Percentiles rank a stretch among this genome's conserved stretches.
These are phyloP conservation scores for Bostrychus sinensis DNA, from an alignment of 2,113 vertebrate species.

Conservation along the genomic window DNA sequence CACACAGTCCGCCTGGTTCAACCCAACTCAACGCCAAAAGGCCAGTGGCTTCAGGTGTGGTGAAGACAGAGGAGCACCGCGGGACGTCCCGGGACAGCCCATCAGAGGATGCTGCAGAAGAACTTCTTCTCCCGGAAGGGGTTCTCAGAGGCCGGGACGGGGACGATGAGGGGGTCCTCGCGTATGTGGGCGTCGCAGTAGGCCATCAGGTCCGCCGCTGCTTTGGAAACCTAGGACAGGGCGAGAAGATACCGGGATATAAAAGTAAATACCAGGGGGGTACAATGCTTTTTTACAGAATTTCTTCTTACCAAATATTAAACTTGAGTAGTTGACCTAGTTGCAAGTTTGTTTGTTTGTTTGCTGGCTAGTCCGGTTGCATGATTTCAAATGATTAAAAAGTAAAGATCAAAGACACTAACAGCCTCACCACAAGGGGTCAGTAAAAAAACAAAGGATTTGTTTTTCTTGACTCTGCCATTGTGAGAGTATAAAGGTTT, in stretches of 20 bases:
- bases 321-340: too few relatives aligned
- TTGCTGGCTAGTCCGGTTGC: too few relatives aligned
- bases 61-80: constrained; percentile 73
- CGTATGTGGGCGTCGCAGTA: constrained; percentile 95
- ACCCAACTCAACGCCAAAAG: constrained; percentile 65
- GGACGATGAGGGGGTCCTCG: constrained; percentile 96
- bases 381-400: too few relatives aligned
- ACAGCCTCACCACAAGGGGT: too few relatives aligned
- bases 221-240: constrained; percentile 90
- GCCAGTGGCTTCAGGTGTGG: constrained; percentile 75
- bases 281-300: too few relatives aligned
- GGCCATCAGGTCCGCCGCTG: constrained; percentile 94
- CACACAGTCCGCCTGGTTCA: constrained; percentile 71
- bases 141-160: constrained; percentile 97
- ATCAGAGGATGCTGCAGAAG: constrained; percentile 96
- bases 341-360: too few relatives aligned
- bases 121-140: constrained; percentile 99
- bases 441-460: too few relatives aligned
- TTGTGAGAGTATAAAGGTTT: too few relatives aligned
- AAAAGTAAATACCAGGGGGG: neutral
- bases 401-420: too few relatives aligned
- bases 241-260: neutral
- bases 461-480: too few relatives aligned
- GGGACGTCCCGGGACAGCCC: constrained; percentile 37
- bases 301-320: too few relatives aligned